Conservation (phyloP, 35 echinoderm and acorn worm species). For the Hemicentrotus pulcherrimus region DNA sequence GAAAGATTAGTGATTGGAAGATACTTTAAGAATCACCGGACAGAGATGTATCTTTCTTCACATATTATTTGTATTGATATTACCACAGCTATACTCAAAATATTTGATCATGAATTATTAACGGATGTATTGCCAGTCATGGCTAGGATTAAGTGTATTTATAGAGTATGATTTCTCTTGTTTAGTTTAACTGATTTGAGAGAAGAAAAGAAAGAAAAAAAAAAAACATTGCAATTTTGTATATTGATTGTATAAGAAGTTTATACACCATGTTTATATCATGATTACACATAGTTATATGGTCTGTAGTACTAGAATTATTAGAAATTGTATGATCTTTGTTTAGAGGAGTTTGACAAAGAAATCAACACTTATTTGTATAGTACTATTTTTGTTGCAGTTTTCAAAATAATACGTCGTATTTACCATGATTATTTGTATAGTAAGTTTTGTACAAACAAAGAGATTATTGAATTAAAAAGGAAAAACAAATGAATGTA, state of each 20-base stretch:
- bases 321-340: not conserved
- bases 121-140: not conserved
- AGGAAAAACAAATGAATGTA: slow-evolving; percentile 23
- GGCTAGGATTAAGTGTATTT: not conserved
- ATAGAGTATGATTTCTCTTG: not conserved
- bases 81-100: not conserved
- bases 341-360: not conserved
- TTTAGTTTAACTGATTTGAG: not conserved
- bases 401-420: not conserved
- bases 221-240: not conserved
- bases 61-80: not conserved
- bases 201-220: not conserved
- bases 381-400: slow-evolving; percentile 36
- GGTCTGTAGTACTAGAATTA: not conserved
- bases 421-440: slow-evolving; percentile 36
- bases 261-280: not conserved
- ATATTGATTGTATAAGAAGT: not conserved
- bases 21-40: not conserved
- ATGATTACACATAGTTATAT: not conserved
- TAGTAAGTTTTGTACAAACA: slow-evolving; percentile 48
- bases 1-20: not conserved
- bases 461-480: slow-evolving; percentile 46
- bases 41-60: not conserved
- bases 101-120: not conserved
- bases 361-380: not conserved